phyloP scores from a whole-genome alignment of 2,888 invertebrate species.

The Temnothorax unifasciatus region DNA sequence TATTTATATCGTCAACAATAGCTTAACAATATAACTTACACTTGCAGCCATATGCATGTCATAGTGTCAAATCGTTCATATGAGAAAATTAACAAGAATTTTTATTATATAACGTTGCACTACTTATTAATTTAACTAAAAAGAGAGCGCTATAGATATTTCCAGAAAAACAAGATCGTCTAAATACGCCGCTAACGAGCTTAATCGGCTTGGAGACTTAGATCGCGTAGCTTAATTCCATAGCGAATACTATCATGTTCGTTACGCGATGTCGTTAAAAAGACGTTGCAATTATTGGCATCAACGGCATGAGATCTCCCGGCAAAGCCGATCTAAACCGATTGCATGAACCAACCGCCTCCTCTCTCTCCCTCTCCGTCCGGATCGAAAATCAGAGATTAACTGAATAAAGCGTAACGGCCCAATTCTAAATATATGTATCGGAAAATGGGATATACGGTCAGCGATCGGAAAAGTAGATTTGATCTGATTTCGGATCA shows the following conservation, averaged over 20 bases:
- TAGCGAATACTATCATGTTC: slow-evolving; percentile 28
- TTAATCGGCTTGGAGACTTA: slow-evolving; percentile 44
- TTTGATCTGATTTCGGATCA: slow-evolving; percentile 40
- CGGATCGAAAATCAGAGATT: slow-evolving; percentile 53
- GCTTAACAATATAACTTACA: too few relatives aligned
- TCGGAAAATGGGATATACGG: slow-evolving; percentile 63
- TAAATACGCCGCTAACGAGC: slow-evolving; percentile 31
- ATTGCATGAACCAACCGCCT: slow-evolving; percentile 29
- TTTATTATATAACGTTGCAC: background rate
- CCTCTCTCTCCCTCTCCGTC: background rate
- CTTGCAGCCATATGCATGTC: background rate
- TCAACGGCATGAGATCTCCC: background rate
- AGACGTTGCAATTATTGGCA: slow-evolving; percentile 53
- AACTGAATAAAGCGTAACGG: slow-evolving; percentile 66
- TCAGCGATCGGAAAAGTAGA: slow-evolving; percentile 17
- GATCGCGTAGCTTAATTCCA: slow-evolving; percentile 7
- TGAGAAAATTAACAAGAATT: background rate
- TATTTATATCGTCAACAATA: background rate
- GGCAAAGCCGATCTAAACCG: slow-evolving; percentile 29
- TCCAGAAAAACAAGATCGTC: background rate
- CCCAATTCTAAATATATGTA: slow-evolving; percentile 69
- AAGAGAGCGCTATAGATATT: background rate
- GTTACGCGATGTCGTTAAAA: slow-evolving; percentile 48
- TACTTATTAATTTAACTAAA: background rate
- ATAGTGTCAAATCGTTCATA: background rate